Conservation (phyloP, 2,797 vertebrate genomes). For the Coccyzus lansbergi region DNA sequence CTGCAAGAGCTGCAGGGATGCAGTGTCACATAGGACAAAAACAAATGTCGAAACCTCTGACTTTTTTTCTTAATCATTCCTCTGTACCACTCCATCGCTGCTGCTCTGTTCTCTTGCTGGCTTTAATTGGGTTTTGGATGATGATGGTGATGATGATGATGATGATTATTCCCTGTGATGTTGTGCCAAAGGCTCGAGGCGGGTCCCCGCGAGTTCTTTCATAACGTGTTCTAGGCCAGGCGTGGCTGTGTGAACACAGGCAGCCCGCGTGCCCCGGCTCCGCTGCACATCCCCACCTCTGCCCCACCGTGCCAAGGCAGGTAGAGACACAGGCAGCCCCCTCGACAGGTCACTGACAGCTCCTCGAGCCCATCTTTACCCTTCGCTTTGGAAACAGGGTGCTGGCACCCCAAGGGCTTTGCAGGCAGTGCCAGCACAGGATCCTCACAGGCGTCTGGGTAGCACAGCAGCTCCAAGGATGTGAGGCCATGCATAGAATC, state of each 20-base stretch:
- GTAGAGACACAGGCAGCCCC: neutral
- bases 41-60: slow-evolving; percentile 11
- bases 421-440: neutral
- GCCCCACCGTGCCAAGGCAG: rapidly evolving
- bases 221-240: neutral
- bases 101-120: neutral
- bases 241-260: neutral
- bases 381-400: neutral
- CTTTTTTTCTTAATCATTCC: slow-evolving; percentile 18
- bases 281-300: neutral
- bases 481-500: rapidly evolving
- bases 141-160: neutral
- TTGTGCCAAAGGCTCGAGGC: slow-evolving; percentile 54
- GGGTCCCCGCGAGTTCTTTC: neutral
- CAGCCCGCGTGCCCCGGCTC: rapidly evolving
- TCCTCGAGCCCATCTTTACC: neutral
- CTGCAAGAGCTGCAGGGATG: neutral
- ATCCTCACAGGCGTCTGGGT: neutral
- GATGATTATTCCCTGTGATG: slow-evolving; percentile 25
- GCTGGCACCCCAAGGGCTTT: neutral
- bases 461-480: neutral
- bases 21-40: neutral
- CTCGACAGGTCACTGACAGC: neutral
- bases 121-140: slow-evolving; percentile 27
- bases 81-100: neutral